Base-by-base conservation (phyloP, 2,797 vertebrate species). In the Ibycter americanus region DNA sequence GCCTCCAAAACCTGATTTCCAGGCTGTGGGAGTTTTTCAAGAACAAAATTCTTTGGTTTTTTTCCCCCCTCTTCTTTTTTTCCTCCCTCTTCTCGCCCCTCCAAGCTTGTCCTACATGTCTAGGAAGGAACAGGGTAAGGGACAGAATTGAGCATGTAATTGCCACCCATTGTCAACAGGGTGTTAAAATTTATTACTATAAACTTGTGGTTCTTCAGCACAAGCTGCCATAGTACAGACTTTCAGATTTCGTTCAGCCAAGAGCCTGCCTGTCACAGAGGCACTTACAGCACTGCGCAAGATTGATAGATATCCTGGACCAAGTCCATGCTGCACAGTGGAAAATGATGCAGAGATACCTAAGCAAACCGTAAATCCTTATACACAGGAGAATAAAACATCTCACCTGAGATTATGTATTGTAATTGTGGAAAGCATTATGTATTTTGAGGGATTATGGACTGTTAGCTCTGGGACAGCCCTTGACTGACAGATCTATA, bases 21-120 rank as follows among this genome's bases (percentile, higher is more conserved):
- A 4, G 21, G 4, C 19, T 68, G 1, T 32, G 32, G 73, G 81
- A 11, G 7, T 34, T 83, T 80, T 87, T 42, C 20, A 70, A 71
- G 6, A 34, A 17, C 9, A 49, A 10, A 15, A n/a, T 0, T 4
- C 0, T 5, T 27, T 23, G 6, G n/a, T n/a, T 31, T 21, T 6
- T 8, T 1, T 2, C 5, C 3, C 7, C 5, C 1, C 20, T 4
- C 22, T 5, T 4, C 7, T 13, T 5, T 5, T 3, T 27, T 13
- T 20, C 7, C 2, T 32, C 23, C 2, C 36, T 6, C 8, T 29
- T 51, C 27, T 29, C 0, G 3, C 1, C 2, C 14, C 12, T 15
- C 14, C 19, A n/a, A 58, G 8, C 4, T 83, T 46, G 44, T 15
- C 31, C 11, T 67, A 19, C 16, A 5, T 10, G 4, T 46, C 13